Evolutionary conservation across 2,888 invertebrate species (phyloP).

Genomic region (Oasisia sp.): DNA sequence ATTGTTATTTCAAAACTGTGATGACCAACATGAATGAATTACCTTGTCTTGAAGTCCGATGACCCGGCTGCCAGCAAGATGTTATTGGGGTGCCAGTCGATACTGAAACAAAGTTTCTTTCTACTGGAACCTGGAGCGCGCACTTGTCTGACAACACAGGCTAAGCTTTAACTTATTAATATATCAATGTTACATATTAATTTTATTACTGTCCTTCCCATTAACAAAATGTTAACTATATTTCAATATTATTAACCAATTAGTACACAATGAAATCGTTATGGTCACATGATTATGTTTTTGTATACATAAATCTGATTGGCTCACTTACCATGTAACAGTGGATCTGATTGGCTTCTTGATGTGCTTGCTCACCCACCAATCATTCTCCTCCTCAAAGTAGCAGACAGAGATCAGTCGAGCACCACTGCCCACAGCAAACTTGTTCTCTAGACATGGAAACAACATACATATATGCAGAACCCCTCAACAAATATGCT

Average conservation of each 20-base stretch:
- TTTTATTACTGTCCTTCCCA: background rate
- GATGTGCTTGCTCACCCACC: slow-evolving; percentile 99
- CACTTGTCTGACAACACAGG: background rate
- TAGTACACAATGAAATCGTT: background rate
- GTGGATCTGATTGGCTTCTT: slow-evolving; percentile 98
- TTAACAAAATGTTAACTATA: background rate
- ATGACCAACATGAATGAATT: slow-evolving; percentile 26
- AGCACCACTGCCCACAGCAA: slow-evolving; percentile 98
- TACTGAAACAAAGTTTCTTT: slow-evolving; percentile 64
- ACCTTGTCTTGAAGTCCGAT: slow-evolving; percentile 86
- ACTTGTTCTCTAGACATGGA: slow-evolving; percentile 86
- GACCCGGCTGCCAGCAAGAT: slow-evolving; percentile 93
- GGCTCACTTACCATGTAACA: slow-evolving; percentile 75
- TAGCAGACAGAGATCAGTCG: slow-evolving; percentile 96
- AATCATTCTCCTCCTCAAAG: slow-evolving; percentile 97
- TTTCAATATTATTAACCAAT: background rate
- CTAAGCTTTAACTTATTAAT: background rate
- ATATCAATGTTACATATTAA: background rate
- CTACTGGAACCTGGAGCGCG: background rate
- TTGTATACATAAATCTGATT: background rate
- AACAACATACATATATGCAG: background rate
- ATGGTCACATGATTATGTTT: background rate
- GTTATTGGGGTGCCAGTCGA: slow-evolving; percentile 99
- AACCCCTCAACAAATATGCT: background rate
- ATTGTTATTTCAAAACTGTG: background rate